Evolutionary conservation across 2,888 invertebrate species (phyloP), one percentile per base, ranked within the genome.

Genomic region (Pseudolycoriella hygida): DNA sequence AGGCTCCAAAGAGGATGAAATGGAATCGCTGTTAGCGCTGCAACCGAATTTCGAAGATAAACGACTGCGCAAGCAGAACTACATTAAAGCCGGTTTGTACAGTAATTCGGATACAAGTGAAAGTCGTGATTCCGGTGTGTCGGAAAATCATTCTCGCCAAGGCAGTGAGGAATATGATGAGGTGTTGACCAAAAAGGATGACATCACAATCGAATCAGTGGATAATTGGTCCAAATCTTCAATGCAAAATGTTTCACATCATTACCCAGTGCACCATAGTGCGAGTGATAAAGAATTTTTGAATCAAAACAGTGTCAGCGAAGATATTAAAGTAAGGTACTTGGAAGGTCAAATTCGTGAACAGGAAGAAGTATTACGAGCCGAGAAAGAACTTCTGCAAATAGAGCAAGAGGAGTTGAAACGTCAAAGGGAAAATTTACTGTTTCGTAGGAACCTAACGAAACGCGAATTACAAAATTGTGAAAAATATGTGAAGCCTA

Each of bases 91-190:
- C 0, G 62, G 76, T 31, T 74, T 78, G 17, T 79, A 79, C 55
- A 80, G 78, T 52, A 65, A 62, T 50, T 77, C 78, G 53, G 78
- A 79, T 57, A 74, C 77, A 34, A 63, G 74, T 44, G 80, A 80
- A 53, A 80, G 80, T 52, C 73, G 84, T 46, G 85, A 85, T 61
- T 85, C 85, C 0, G 85, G 85, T 0, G 80, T 86, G 2, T 74
- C 76, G 0, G 74, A 72, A 54, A 75, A 78, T 53, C 84, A 85
- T 56, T 83, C 82, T 56, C 74, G 84, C 54, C 84, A 85, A 59
- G 82, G 83, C 56, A 84, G 84, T 62, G 84, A 83, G 71, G 85
- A 85, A 57, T 86, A 87, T 60, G 85, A 82, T 55, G n/a, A 40
- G 3, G 4, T 19, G 51, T 19, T 61, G 54, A 34, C 68, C 32